Base-by-base conservation (phyloP, 23 tunicate species). In the Ascidia mentula region DNA sequence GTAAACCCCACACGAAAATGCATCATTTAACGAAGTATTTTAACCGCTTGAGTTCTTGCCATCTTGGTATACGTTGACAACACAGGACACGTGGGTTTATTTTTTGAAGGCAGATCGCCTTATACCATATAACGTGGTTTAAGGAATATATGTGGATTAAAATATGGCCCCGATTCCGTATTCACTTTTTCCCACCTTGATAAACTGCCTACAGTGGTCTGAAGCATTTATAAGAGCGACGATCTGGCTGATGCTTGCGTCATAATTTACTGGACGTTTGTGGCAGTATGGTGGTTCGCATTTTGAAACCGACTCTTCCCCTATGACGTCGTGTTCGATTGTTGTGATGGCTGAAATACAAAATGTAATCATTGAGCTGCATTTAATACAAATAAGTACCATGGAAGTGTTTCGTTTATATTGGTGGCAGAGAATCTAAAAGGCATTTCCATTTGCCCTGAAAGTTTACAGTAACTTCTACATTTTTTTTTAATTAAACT, bases 261-360 rank as follows among this genome's bases (percentile, higher is more conserved):
- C 34, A 31, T 53, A 61, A 3, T 35, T 45, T 12, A 77, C 45
- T 20, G 33, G 31, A 45, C 60, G 59, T 17, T 45, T 32, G 32
- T 77, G 34, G 32, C 80, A 77, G 5, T 26, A 30, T 9, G 4
- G 34, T 2, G 32, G 15, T 24, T 77, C 80, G 30, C 36, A 40
- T n/a, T n/a, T n/a, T 5, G 80, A 40, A 35, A 77, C 45, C 37
- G 18, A 12, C 4, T 18, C 15, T 42, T 77, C 80, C 0, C 32
- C 6, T 18, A 77, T 40, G 0, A 69, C 28, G 45, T 77, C 80
- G 45, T 77, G 80, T 40, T 22, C 31, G 45, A 74, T 28, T 74
- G 36, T 40, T 15, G 77, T 74, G 77, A 74, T 74, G 15, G 77
- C 77, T 74, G 42, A 0, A 36, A n/a, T n/a, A n/a, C n/a, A n/a